These are phyloP conservation scores for Seladonia tumulorum DNA, from an alignment of 2,888 invertebrate species.

Conservation along the genomic window DNA sequence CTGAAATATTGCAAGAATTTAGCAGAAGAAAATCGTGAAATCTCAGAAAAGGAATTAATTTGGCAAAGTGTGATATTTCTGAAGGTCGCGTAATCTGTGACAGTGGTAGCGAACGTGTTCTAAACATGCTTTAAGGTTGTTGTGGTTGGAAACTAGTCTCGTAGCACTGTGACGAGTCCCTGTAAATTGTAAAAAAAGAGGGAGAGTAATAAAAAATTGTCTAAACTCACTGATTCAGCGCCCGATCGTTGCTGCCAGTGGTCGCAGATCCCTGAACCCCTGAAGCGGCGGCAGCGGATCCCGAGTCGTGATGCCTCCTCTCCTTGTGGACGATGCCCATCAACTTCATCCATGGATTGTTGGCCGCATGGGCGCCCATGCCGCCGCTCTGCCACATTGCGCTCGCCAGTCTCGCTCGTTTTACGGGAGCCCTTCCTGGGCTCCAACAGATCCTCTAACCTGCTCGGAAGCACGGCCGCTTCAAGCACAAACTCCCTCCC, in stretches of 20 bases:
- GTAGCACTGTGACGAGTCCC: not conserved
- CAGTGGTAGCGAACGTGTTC: too few species aligned
- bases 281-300: constrained; percentile 83
- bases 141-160: too few species aligned
- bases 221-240: constrained; percentile 88
- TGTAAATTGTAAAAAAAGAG: not conserved
- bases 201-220: not conserved
- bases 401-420: constrained; percentile 81
- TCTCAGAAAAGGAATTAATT: too few species aligned
- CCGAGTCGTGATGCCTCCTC: constrained; percentile 87
- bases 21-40: too few species aligned
- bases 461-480: constrained; percentile 32
- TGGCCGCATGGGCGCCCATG: constrained; percentile 90
- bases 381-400: constrained; percentile 92
- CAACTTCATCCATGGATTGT: constrained; percentile 93
- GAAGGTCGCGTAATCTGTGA: too few species aligned
- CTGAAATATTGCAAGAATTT: too few species aligned
- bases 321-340: constrained; percentile 93
- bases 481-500: constrained; percentile 13
- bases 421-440: constrained; percentile 77
- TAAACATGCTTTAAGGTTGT: too few species aligned
- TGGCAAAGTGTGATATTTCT: too few species aligned
- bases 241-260: constrained; percentile 87
- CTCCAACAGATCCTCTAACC: constrained; percentile 67
- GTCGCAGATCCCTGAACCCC: constrained; percentile 83